Evolutionary conservation across 2,797 vertebrate genomes (phyloP), one percentile per base, ranked within the genome.

Genomic region (Ptychadena robeensis): DNA sequence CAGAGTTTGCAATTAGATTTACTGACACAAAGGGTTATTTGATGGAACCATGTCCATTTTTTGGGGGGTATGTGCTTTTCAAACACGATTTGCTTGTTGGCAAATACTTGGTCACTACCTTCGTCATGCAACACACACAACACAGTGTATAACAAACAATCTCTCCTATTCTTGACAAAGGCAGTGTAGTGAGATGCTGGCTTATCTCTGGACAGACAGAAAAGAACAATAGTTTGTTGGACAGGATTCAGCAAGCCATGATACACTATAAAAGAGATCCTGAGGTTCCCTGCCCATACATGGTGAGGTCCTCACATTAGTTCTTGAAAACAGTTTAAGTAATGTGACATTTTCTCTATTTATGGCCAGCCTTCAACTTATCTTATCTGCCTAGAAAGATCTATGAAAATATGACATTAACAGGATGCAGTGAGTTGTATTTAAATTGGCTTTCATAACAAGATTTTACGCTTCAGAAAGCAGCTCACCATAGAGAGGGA

Each of bases 261-360:
- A 11, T 61, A 10, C 27, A 28, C 28, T 25, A 61, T 61, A 61
- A 61, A 61, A 61, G 59, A 61, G 8, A 44, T 65, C 1, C 59
- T 30, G 9, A n/a, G 9, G n/a, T 75, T 25, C 87, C 30, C 66
- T 27, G 25, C 8, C 7, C 38, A 40, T 67, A 25, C 30, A 59
- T 27, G 31, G 34, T 27, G 59, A 61, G 25, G 28, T 27, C 27
- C 27, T 61, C 59, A 61, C 59, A 27, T 28, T 10, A 61, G 1
- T 25, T 10, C 3, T 61, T 28, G 8, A 61, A 28, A 61, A 61
- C 57, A 61, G 4, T 27, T 61, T 61, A 9, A 27, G n/a, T 61
- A 61, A 28, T 12, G 59, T 61, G 53, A 59, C 53, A 59, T n/a
- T 7, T 25, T 14, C n/a, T 61, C 25, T 61, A 28, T 61, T 61